Evolutionary conservation across 1,140 invertebrate genomes (phyloP).

Genomic region (Musca domestica): DNA sequence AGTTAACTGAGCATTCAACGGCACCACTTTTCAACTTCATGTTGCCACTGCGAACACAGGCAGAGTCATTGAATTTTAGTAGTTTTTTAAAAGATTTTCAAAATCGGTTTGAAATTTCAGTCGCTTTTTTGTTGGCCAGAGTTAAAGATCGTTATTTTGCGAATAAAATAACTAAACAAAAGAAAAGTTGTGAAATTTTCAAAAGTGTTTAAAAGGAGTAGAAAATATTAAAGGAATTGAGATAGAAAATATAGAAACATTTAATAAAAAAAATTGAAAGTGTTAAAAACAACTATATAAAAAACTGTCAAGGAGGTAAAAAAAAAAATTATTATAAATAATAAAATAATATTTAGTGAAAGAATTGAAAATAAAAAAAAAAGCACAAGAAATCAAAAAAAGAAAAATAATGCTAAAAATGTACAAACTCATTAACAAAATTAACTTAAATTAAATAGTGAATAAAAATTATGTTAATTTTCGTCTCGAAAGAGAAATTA

Average conservation of each 20-base stretch:
- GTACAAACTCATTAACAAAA: too few relatives aligned
- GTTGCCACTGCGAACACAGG: too few relatives aligned
- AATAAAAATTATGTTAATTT: too few relatives aligned
- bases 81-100: constrained; percentile 8
- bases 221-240: constrained; percentile 10
- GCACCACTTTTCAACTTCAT: too few relatives aligned
- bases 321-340: not conserved
- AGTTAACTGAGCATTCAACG: too few relatives aligned
- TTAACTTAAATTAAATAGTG: too few relatives aligned
- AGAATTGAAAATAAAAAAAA: not conserved
- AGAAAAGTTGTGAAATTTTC: constrained; percentile 4
- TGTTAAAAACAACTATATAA: not conserved
- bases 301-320: not conserved
- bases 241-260: not conserved
- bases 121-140: constrained; percentile 6
- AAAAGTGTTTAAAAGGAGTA: too few relatives aligned
- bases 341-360: not conserved
- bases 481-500: too few relatives aligned
- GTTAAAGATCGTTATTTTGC: constrained; percentile 9
- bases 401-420: too few relatives aligned
- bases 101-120: constrained; percentile 3
- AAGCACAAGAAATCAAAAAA: too few relatives aligned
- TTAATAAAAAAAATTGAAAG: not conserved
- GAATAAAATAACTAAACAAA: not conserved
- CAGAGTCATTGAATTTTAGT: not conserved